Base-by-base conservation (phyloP, 2,113 vertebrate species). In the Ictidomys tridecemlineatus region DNA sequence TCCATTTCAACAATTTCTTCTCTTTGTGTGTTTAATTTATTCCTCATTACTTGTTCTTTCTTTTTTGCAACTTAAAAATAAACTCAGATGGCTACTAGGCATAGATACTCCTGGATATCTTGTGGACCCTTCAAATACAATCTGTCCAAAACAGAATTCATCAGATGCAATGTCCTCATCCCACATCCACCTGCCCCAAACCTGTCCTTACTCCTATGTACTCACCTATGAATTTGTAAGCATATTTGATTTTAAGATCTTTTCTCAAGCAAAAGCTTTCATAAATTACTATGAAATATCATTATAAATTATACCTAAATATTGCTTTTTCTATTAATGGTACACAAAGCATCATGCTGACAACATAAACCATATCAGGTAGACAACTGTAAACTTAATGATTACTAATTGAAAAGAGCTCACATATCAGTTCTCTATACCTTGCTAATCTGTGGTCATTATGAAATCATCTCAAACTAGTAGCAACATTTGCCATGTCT, bases 401-500 rank as follows among this genome's bases (percentile, higher is more conserved):
- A 79, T 83, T 63, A 56, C 9, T 77, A 51, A 87, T 86, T 67
- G 32, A 14, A 94, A 73, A 91, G 34, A 91, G 24, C 28, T 94
- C 18, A 73, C 34, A 77, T 0, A 6, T 58, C 65, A 63, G 39
- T n/a, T 11, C 5, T 72, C 26, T 28, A 34, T 5, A 61, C 37
- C 26, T 58, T 30, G 37, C 7, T 84, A 22, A 20, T 37, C 61
- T 14, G 85, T 78, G 5, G 26, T 48, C 84, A 85, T 79, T 83
- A 56, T 28, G 56, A 63, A 58, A 89, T 89, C 74, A 73, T 67
- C 26, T 85, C 30, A 37, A 78, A 56, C 24, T 32, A 5, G n/a
- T 45, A 28, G 5, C n/a, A 88, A 65, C 0, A 69, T 4, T 87
- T 80, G 22, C 4, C 8, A 30, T 77, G 24, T 42, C 70, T 94